Evolutionary conservation across 2,888 invertebrate species (phyloP), one percentile per base, ranked within the genome.

Genomic region (Emesis russula): DNA sequence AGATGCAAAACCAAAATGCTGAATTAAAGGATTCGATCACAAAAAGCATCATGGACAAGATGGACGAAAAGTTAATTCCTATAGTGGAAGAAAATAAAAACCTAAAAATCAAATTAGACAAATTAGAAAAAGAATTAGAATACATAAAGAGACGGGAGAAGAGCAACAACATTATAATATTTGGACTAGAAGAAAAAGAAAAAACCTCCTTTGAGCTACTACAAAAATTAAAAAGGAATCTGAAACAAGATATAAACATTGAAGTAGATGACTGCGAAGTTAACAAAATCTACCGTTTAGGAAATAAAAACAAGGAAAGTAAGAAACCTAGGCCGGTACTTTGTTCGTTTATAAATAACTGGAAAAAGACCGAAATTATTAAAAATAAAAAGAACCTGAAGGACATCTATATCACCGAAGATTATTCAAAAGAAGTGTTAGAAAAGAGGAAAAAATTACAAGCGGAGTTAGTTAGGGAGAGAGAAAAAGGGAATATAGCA

Each of bases 391-490:
- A 93, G 80, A 85, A 80, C 7, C 70, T 94, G 0, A 94, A 92
- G n/a, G 41, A 70, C 7, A 88, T 94, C 7, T 86, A 93, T 80
- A 83, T 94, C 0, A 63, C 84, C 0, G 92, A 94, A n/a, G 94
- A 63, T 63, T 94, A 92, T 18, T 78, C 93, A 0, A 94, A 94
- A 38, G 94, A 94, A 87, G 92, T 92, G 2, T 33, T 95, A 7
- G 89, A 92, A 63, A 94, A 86, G 53, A 91, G 94, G 36, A 95
- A 90, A 85, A 70, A 13, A 5, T 66, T 94, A 15, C 91, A 91
- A 84, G 71, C 86, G 1, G 11, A 92, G 25, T 36, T 94, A 58
- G 15, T 31, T 9, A 92, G 93, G 87, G 93, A 93, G 48, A 93
- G 87, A 48, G 75, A 88, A 84, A 94, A 92, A 38, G 91, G 87